phyloP scores from a whole-genome alignment of 2,797 vertebrate species.

The Falco cherrug region DNA sequence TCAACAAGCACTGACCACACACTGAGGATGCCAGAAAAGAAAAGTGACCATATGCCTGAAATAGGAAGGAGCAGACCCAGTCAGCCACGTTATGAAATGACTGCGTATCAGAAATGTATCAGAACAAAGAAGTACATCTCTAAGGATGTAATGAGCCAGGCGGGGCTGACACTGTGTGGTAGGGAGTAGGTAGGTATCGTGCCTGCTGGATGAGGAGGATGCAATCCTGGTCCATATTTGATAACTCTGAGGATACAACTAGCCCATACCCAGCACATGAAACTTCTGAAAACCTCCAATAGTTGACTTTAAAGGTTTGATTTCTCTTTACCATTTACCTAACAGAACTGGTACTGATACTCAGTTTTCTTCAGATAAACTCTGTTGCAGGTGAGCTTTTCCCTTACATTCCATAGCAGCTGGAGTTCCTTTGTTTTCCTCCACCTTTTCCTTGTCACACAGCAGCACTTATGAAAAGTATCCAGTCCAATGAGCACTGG shows the following conservation, averaged over 20 bases:
- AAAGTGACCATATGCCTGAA: not conserved
- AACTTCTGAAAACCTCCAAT: not conserved
- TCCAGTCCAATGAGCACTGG: not conserved
- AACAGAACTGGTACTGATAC: not conserved
- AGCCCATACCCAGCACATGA: not conserved
- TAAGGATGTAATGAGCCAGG: rapidly evolving
- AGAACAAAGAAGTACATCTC: not conserved
- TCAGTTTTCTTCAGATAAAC: not conserved
- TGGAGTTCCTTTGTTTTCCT: constrained; percentile 15
- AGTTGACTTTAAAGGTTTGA: not conserved
- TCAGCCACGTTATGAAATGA: not conserved
- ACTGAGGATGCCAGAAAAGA: not conserved
- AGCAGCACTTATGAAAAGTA: not conserved
- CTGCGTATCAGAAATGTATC: not conserved
- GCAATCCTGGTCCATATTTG: not conserved
- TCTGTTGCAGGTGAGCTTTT: not conserved
- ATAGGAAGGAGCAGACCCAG: not conserved
- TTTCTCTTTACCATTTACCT: not conserved
- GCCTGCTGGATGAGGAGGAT: not conserved
- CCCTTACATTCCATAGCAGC: not conserved
- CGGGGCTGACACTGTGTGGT: not conserved
- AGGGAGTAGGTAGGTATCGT: not conserved
- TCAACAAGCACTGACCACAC: not conserved
- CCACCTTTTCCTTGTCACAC: not conserved
- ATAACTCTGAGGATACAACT: not conserved